These are phyloP conservation scores for Semnopithecus entellus DNA, from an alignment of 2,113 vertebrate genomes.

Conservation along the genomic window DNA sequence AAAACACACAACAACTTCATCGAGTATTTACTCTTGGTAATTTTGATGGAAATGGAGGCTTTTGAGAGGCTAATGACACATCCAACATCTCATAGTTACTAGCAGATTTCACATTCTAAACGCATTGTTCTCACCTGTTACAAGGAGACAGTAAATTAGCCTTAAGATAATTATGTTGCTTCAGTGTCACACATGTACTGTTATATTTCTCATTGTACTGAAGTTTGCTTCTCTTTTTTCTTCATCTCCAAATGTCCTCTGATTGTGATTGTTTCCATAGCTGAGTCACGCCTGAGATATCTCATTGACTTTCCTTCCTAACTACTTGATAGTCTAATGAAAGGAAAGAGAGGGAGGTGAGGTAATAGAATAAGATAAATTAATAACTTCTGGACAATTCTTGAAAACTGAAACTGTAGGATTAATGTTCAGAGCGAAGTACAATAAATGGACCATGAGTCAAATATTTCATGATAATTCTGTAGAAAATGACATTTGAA, in stretches of 20 bases:
- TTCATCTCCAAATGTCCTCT: not conserved
- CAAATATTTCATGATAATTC: not conserved
- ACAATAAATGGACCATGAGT: not conserved
- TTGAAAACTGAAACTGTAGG: not conserved
- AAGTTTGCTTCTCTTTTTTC: not conserved
- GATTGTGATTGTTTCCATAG: not conserved
- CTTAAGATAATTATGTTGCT: not conserved
- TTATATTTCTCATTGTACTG: not conserved
- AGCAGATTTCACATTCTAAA: not conserved
- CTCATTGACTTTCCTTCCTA: not conserved
- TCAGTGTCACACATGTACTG: rapidly evolving
- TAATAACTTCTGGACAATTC: not conserved
- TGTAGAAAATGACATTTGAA: not conserved
- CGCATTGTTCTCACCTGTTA: not conserved
- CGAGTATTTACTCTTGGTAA: not conserved
- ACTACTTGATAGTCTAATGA: not conserved
- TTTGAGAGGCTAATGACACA: not conserved
- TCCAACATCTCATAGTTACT: not conserved
- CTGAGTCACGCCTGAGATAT: not conserved
- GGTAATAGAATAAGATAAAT: not conserved
- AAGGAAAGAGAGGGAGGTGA: not conserved
- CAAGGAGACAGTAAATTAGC: not conserved
- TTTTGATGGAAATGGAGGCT: not conserved
- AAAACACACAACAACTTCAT: not conserved
- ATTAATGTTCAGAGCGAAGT: not conserved